Evolutionary conservation across 1,140 invertebrate genomes (phyloP).

Genomic region (Lordiphosa stackelbergi): DNA sequence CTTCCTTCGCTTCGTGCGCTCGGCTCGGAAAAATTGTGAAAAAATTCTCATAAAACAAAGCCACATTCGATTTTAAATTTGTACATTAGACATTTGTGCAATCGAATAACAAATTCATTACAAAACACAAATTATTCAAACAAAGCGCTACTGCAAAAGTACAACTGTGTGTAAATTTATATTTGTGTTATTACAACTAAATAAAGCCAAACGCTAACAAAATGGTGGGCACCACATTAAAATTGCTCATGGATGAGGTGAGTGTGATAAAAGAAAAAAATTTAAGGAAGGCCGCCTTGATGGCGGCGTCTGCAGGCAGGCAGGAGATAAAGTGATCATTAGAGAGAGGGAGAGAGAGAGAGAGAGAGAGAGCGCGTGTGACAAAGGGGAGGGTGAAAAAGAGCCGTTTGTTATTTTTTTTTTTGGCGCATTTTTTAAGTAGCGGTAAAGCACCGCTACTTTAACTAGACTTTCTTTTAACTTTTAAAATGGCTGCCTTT

Average conservation of each 20-base stretch:
- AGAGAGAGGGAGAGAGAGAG: not conserved
- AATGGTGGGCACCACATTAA: conserved; percentile 55
- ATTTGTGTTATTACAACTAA: conserved; percentile 14
- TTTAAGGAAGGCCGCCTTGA: conserved; percentile 42
- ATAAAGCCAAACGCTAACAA: conserved; percentile 21
- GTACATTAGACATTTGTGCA: conserved; percentile 23
- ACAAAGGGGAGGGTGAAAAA: conserved; percentile 28
- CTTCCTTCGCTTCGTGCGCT: conserved; percentile 35
- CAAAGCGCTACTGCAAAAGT: conserved; percentile 3
- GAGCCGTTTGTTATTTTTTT: conserved; percentile 43
- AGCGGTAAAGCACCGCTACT: conserved; percentile 48
- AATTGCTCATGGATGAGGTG: conserved; percentile 64
- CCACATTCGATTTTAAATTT: conserved; percentile 22
- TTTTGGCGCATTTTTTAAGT: conserved; percentile 53
- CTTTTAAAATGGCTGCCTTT: conserved; percentile 48
- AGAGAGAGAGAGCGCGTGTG: not conserved
- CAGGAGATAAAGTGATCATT: not conserved
- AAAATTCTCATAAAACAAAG: conserved; percentile 11
- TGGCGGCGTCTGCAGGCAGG: conserved; percentile 19
- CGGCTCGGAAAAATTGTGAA: conserved; percentile 23
- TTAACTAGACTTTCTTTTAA: conserved; percentile 2
- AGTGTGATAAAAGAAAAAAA: conserved; percentile 25
- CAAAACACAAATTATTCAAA: conserved; percentile 2
- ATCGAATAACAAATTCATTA: conserved; percentile 14
- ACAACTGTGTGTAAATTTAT: conserved; percentile 3